Conservation (phyloP, 2,888 invertebrate species). For the Nymphalis urticae region DNA sequence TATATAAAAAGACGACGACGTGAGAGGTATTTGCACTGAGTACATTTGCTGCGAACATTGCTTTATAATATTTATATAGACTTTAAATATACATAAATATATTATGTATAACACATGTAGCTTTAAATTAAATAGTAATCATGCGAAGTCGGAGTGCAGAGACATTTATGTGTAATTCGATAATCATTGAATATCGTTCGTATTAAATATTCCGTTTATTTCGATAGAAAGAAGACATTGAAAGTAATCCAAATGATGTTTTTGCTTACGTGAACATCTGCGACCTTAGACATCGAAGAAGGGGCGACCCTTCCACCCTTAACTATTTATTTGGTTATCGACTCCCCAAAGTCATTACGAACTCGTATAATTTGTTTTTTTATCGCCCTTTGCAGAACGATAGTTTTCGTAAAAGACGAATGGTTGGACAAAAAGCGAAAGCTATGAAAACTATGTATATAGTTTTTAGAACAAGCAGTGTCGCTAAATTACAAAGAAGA, state of each 20-base stretch:
- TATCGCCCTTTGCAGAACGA: constrained; percentile 33
- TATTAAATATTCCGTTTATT: constrained; percentile 8
- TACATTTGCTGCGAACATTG: too few species aligned
- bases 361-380: constrained; percentile 48
- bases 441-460: too few species aligned
- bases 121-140: too few species aligned
- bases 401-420: not conserved
- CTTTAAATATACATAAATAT: too few species aligned
- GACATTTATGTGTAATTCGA: too few species aligned
- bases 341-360: constrained; percentile 55
- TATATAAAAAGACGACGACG: too few species aligned
- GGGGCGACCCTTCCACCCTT: constrained; percentile 50
- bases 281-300: constrained; percentile 40
- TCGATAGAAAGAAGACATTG: constrained; percentile 22
- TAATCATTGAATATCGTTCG: not conserved
- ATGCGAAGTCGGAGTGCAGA: too few species aligned
- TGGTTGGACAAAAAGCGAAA: too few species aligned
- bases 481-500: not conserved
- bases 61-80: too few species aligned
- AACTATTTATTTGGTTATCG: constrained; percentile 73
- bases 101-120: too few species aligned
- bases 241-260: constrained; percentile 45
- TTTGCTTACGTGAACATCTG: constrained; percentile 51
- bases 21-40: too few species aligned
- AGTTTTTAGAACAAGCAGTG: not conserved